These are phyloP conservation scores for Sebastes trivittatus DNA, from an alignment of 2,797 vertebrate species.

Conservation along the genomic window DNA sequence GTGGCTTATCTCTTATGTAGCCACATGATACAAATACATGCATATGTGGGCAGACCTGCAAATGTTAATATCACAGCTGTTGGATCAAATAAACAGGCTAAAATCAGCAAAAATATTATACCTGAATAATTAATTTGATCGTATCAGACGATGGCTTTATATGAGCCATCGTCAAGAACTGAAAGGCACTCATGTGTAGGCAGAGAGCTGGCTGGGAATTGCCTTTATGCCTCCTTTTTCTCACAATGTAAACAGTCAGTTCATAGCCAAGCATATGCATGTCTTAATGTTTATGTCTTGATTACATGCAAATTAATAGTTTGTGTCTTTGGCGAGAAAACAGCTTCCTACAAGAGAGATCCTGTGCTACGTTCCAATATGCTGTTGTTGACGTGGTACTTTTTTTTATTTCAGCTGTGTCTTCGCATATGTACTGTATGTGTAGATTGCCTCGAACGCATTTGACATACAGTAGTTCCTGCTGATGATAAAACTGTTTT, in stretches of 20 bases:
- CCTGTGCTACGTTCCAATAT: background rate
- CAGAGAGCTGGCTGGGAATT: slow-evolving; percentile 5
- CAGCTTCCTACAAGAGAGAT: background rate
- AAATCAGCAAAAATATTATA: background rate
- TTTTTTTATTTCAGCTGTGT: no score
- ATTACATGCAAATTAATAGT: background rate
- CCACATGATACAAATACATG: background rate
- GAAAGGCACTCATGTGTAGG: background rate
- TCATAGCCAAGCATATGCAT: background rate
- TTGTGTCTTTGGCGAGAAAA: background rate
- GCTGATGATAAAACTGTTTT: background rate
- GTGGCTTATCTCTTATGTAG: background rate
- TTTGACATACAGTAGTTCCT: no score
- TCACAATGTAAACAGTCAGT: slow-evolving; percentile 15
- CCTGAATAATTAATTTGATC: slow-evolving; percentile 37
- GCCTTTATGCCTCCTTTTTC: slow-evolving; percentile 3
- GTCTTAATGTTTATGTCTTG: background rate
- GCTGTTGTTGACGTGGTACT: background rate
- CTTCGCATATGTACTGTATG: no score
- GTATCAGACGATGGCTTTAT: background rate
- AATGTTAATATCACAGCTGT: slow-evolving; percentile 23
- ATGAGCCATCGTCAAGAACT: background rate
- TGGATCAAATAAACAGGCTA: slow-evolving; percentile 16
- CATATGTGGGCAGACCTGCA: background rate
- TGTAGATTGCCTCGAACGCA: no score